Conservation (phyloP, 2,888 invertebrate species). For the Nemoura dubitans region DNA sequence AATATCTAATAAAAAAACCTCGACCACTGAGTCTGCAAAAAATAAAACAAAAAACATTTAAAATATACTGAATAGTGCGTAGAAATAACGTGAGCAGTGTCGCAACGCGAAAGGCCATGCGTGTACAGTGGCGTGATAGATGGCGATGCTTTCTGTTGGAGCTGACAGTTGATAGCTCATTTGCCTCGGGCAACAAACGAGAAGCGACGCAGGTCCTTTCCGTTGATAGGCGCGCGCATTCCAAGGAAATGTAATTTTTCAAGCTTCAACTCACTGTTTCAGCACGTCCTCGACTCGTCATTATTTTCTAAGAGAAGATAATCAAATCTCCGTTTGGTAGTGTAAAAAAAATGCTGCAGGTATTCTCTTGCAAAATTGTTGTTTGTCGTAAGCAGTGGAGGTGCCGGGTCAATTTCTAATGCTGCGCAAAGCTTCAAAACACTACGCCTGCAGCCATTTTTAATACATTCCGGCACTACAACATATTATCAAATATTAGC, state of each 20-base stretch:
- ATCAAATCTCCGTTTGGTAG: too few species aligned
- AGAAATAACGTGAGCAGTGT: neutral
- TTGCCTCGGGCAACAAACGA: neutral
- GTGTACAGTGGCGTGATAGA: neutral
- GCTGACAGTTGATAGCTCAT: constrained; percentile 20
- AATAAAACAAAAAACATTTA: neutral
- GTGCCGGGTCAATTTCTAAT: neutral
- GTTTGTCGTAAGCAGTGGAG: neutral
- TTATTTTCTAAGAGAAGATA: neutral
- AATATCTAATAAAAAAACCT: too few species aligned
- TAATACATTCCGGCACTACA: too few species aligned
- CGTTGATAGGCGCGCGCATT: constrained; percentile 30
- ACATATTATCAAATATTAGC: too few species aligned
- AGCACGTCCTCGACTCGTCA: constrained; percentile 38
- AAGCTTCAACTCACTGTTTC: constrained; percentile 47
- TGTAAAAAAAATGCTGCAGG: too few species aligned
- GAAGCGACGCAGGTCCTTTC: constrained; percentile 22
- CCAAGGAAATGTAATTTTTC: constrained; percentile 48
- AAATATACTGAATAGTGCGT: neutral
- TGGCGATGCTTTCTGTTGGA: neutral
- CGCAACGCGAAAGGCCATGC: neutral
- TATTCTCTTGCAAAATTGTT: too few species aligned
- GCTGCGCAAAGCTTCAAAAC: neutral
- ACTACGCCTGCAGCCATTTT: too few species aligned
- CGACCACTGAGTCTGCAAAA: too few species aligned